phyloP scores from a whole-genome alignment of 2,113 vertebrate genomes.

The Felis catus region F.catus_Fca126_mat1.0 CM031412.1:238272501-238273000 shows the following conservation, averaged over 20 bases:
- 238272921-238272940: accelerated
- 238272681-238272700: no score
- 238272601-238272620: background rate
- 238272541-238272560: background rate
- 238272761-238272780: background rate
- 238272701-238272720: background rate
- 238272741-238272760: accelerated
- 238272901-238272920: background rate
- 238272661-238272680: background rate
- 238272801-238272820: accelerated
- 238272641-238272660: background rate
- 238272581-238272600: background rate
- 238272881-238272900: background rate
- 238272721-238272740: accelerated
- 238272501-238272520: background rate
- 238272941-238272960: background rate
- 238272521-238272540: background rate
- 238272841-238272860: background rate
- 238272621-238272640: background rate
- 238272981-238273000: background rate
- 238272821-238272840: background rate
- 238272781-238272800: background rate
- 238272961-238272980: background rate
- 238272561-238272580: background rate
- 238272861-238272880: accelerated